These are phyloP conservation scores for Ophion ellenae DNA, from an alignment of 2,888 invertebrate genomes.

Conservation along the genomic window DNA sequence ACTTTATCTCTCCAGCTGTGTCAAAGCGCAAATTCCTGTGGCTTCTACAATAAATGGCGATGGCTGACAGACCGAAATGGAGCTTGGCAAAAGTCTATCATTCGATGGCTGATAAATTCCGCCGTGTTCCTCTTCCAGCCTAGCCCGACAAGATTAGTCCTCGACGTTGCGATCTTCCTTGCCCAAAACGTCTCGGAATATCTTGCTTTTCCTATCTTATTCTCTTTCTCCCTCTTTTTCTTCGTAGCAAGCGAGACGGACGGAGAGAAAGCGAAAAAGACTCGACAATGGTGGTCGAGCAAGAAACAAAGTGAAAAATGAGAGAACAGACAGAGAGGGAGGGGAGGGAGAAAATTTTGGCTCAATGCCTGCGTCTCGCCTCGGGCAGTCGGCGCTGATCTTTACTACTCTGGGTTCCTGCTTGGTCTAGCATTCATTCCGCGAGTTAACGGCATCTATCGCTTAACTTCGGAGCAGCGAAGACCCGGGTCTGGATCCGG, in stretches of 20 bases:
- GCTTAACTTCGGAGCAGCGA: conserved; percentile 14
- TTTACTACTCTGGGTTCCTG: conserved; percentile 42
- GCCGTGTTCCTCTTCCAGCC: conserved; percentile 7
- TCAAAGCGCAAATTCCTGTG: not conserved
- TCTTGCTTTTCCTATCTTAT: not conserved
- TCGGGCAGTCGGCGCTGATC: conserved; percentile 47
- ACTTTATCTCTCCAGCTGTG: not conserved
- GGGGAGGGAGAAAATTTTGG: conserved; percentile 42
- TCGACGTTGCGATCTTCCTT: conserved; percentile 41
- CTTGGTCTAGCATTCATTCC: conserved; percentile 53
- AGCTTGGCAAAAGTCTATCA: conserved; percentile 37
- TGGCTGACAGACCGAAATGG: conserved; percentile 1
- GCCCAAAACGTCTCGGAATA: conserved; percentile 40
- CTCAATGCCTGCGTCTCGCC: conserved; percentile 50
- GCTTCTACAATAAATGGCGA: not conserved
- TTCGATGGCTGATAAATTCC: conserved; percentile 39
- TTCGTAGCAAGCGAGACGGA: not conserved
- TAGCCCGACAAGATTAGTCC: conserved; percentile 41
- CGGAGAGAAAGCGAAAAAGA: conserved; percentile 27
- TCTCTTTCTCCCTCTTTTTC: not conserved
- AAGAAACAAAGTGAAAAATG: conserved; percentile 4
- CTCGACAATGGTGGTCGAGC: conserved; percentile 60
- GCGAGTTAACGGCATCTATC: conserved; percentile 50
- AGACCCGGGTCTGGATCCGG: conserved; percentile 52
- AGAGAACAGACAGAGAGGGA: conserved; percentile 3